Evolutionary conservation across 2,888 invertebrate genomes (phyloP).

Genomic region (Mamestra brassicae): DNA sequence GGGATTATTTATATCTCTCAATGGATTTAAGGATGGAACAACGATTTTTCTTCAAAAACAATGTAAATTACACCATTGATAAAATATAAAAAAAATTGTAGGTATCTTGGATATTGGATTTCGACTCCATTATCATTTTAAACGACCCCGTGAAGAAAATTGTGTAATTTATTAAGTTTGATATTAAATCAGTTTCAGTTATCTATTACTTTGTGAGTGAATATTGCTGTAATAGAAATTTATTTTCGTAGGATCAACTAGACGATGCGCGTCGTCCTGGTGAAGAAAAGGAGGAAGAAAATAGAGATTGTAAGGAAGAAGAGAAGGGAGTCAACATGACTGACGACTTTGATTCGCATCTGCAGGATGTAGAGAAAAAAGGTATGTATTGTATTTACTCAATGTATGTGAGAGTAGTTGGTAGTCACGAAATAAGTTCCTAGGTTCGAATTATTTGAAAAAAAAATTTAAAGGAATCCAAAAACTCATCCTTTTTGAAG

Average conservation of each 20-base stretch:
- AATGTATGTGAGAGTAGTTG: not conserved
- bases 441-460: no score
- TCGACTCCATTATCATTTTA: no score
- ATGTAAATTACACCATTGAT: no score
- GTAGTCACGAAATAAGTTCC: no score
- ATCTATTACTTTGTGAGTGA: not conserved
- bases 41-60: no score
- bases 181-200: not conserved
- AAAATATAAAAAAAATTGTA: not conserved
- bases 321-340: constrained; percentile 98
- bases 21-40: no score
- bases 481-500: no score
- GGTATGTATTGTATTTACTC: constrained; percentile 72
- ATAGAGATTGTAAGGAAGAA: constrained; percentile 96
- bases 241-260: constrained; percentile 95
- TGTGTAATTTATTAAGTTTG: no score
- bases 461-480: no score
- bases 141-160: no score
- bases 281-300: constrained; percentile 94
- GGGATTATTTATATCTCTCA: no score
- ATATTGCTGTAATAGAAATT: not conserved
- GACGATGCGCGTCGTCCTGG: constrained; percentile 96
- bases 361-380: constrained; percentile 94
- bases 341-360: constrained; percentile 97
- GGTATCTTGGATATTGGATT: no score